Evolutionary conservation across 2,797 vertebrate genomes (phyloP).

Genomic region (Melanotaenia trifasciata): DNA sequence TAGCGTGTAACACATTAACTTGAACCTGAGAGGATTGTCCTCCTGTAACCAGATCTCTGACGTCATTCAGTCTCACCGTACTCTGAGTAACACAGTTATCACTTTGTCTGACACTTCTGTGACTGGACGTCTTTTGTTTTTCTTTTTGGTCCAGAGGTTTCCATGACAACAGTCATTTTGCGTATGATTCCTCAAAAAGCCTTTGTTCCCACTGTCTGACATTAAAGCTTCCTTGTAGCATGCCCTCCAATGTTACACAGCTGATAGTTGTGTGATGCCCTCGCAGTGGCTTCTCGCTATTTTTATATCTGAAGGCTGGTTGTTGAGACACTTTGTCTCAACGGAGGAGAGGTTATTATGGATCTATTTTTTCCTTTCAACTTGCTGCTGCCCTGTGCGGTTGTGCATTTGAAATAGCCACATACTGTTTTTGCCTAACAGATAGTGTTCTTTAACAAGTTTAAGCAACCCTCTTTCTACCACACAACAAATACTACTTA

Average conservation of each 20-base stretch:
- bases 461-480: background rate
- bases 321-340: constrained; percentile 36
- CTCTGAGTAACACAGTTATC: constrained; percentile 36
- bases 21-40: constrained; percentile 41
- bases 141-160: constrained; percentile 52
- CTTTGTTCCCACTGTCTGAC: constrained; percentile 61
- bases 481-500: background rate
- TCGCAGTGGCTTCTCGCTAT: constrained; percentile 50
- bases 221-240: constrained; percentile 59
- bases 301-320: constrained; percentile 58
- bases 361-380: constrained; percentile 4
- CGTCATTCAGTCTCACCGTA: constrained; percentile 4
- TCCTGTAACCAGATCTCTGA: constrained; percentile 14
- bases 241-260: constrained; percentile 43
- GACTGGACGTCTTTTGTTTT: constrained; percentile 53
- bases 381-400: constrained; percentile 8
- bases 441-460: background rate
- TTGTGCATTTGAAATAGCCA: background rate
- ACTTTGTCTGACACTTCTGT: constrained; percentile 23
- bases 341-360: constrained; percentile 22
- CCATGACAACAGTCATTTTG: constrained; percentile 52
- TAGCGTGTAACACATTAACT: background rate
- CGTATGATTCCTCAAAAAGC: constrained; percentile 26
- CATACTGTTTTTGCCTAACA: background rate
- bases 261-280: constrained; percentile 51